Base-by-base conservation (phyloP, 2,797 vertebrate genomes). In the Acrossocheilus fasciatus region DNA sequence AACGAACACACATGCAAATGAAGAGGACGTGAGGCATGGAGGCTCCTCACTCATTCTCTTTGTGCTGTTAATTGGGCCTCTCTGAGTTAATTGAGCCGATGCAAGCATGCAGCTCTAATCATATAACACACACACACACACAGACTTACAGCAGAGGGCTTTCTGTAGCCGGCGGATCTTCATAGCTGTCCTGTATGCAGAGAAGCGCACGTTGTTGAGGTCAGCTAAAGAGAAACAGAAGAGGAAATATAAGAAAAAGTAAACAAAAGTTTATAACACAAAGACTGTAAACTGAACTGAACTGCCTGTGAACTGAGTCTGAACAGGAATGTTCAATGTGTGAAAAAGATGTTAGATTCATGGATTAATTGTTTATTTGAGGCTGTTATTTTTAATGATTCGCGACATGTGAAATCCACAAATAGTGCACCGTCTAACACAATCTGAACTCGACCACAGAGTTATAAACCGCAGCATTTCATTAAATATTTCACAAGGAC, bases 141-240 rank as follows among this genome's bases (percentile, higher is more conserved):
- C 52, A 75, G 52, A 43, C 98, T 99, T 93, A 99, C 98, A 95
- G 90, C 98, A 98, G 9, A 99, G 93, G 0, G 98, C 97, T 89
- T 99, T 99, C 91, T 99, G 98, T 52, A 99, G 96, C 83, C 98
- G 94, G 83, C 98, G 97, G 90, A 98, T 99, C 95, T 99, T 99
- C 97, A 99, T 99, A 81, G 98, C 98, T 0, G 98, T 99, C 87
- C 98, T 96, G 93, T 99, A 99, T 52, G 98, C 98, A 6, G 98
- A 99, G 95, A 99, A 99, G 87, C 98, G 97, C 45, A 99, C 98
- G 0, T 98, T 99, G 95, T 99, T 99, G 92, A 99, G 92, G 93
- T 99, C 98, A 80, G 96, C 98, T 99, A 90, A 87, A 95, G 73
- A 93, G 0, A 84, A 47, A 84, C 90, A 79, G 92, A 23, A 83